A percentile compares a stretch with the other conserved stretches of the same genome.
Evolutionary conservation across 92 coral and sea anemone species (phyloP).

Genomic region (Scolanthus callimorphus): DNA sequence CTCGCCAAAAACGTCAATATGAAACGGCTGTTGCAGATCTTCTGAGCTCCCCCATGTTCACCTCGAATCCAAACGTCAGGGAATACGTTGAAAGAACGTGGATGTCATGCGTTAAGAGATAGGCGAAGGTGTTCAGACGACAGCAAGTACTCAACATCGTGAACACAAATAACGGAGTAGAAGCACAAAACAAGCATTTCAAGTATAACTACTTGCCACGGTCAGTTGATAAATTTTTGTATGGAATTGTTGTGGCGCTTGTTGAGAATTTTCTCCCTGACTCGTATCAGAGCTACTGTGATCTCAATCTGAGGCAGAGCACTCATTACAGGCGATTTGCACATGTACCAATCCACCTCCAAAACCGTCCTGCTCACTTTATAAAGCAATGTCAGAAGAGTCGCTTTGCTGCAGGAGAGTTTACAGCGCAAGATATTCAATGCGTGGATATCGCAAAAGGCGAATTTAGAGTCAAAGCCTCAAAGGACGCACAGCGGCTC

Average conservation of each 20-base stretch:
- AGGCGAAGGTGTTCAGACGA: constrained; percentile 42
- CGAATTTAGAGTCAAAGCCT: constrained; percentile 14
- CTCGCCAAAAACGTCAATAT: constrained; percentile 6
- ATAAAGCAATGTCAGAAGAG: constrained; percentile 22
- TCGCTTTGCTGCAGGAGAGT: constrained; percentile 12
- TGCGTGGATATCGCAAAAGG: constrained; percentile 28
- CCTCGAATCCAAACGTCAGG: constrained; percentile 1
- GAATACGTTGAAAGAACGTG: constrained; percentile 37
- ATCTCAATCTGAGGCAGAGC: constrained; percentile 49
- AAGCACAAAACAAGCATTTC: constrained; percentile 56
- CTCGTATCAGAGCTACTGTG: constrained; percentile 44
- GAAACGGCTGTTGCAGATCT: constrained; percentile 19
- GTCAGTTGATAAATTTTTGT: constrained; percentile 55
- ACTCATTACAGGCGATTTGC: constrained; percentile 37
- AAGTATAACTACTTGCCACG: constrained; percentile 51
- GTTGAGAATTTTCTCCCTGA: constrained; percentile 56
- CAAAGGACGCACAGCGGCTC: background rate
- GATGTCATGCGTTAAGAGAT: constrained; percentile 35
- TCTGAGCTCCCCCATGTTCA: constrained; percentile 13
- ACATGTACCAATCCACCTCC: constrained; percentile 31
- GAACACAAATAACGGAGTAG: constrained; percentile 56
- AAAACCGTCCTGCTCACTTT: constrained; percentile 39
- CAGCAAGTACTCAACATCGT: constrained; percentile 50
- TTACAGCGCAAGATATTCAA: constrained; percentile 25
- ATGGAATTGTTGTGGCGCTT: constrained; percentile 39